These are phyloP conservation scores for Uria lomvia DNA, from an alignment of 2,113 vertebrate genomes.

Conservation along the genomic window DNA sequence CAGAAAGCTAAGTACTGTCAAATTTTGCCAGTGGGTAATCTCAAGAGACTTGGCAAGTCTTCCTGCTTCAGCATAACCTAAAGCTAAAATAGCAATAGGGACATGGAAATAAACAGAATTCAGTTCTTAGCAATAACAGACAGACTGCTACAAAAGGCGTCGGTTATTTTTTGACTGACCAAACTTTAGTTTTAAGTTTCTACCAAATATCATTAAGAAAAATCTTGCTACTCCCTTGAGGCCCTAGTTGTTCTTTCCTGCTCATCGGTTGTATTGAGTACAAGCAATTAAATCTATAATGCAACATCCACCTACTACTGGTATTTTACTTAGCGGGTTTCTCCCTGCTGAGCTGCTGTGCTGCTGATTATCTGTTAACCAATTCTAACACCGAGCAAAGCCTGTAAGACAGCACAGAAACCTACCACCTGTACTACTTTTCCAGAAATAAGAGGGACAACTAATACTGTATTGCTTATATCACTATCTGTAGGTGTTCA, in stretches of 20 bases:
- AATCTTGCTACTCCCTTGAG: not conserved
- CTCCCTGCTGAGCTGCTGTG: not conserved
- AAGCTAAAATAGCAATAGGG: not conserved
- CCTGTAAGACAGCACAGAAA: not conserved
- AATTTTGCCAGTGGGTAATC: not conserved
- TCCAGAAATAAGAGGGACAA: not conserved
- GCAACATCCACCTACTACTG: not conserved
- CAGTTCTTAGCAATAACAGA: not conserved
- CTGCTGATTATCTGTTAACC: not conserved
- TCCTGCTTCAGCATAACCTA: not conserved
- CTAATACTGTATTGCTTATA: not conserved
- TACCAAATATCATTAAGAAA: not conserved
- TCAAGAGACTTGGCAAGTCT: not conserved
- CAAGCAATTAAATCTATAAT: not conserved
- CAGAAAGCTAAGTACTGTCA: not conserved
- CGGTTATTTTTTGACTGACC: not conserved
- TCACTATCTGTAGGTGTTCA: not conserved
- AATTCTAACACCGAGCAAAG: not conserved
- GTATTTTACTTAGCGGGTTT: not conserved
- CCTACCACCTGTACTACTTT: not conserved
- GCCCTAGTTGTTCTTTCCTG: not conserved
- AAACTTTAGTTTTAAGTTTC: not conserved
- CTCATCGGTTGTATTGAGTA: not conserved
- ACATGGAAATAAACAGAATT: not conserved
- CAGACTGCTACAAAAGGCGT: not conserved